Evolutionary conservation across 2,797 vertebrate genomes (phyloP).

Genomic region (Columba guinea): DNA sequence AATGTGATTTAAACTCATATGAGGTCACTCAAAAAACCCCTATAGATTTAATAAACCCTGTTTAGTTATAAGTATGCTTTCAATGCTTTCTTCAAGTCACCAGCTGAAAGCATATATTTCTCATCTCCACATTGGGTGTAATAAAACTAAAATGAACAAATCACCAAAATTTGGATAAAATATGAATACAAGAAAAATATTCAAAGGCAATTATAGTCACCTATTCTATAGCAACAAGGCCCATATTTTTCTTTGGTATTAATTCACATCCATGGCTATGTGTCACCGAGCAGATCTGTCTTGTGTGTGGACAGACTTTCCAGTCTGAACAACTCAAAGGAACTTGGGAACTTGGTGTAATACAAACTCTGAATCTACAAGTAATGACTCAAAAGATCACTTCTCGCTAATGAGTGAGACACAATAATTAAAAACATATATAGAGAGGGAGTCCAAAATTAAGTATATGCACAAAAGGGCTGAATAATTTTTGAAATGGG

Average conservation of each 20-base stretch:
- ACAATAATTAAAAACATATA: not conserved
- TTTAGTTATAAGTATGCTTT: not conserved
- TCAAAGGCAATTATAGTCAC: not conserved
- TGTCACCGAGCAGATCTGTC: not conserved
- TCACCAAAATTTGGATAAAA: not conserved
- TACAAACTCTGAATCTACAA: not conserved
- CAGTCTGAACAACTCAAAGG: not conserved
- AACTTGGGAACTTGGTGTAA: not conserved
- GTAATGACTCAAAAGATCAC: accelerated
- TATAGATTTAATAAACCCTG: not conserved
- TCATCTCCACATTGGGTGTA: not conserved
- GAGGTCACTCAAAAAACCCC: accelerated
- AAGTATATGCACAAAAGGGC: not conserved
- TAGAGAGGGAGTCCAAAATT: not conserved
- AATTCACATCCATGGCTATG: not conserved
- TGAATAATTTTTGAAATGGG: not conserved
- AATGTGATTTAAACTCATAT: not conserved
- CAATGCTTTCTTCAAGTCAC: not conserved
- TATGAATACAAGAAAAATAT: not conserved
- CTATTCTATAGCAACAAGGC: not conserved
- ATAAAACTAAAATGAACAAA: not conserved
- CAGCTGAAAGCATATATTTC: not conserved
- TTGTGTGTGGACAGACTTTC: not conserved
- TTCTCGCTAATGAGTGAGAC: not conserved
- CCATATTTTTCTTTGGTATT: not conserved